Evolutionary conservation across 2,888 invertebrate species (phyloP).

Genomic region (Lobophora halterata): DNA sequence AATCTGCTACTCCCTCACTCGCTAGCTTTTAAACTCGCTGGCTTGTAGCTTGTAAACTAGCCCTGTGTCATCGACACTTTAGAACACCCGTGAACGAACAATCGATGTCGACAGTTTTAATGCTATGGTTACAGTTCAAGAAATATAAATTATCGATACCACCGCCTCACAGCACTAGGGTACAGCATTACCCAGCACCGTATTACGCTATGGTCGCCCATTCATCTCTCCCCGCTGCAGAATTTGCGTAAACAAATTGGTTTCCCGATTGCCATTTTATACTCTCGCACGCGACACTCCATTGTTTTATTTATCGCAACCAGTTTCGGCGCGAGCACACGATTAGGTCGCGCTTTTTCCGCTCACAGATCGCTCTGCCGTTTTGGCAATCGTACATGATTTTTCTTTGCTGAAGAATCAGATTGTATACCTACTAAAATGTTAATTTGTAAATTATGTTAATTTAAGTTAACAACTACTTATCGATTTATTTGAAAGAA

Average conservation of each 20-base stretch:
- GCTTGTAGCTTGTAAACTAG: too few species aligned
- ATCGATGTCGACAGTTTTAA: too few species aligned
- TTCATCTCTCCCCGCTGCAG: conserved; percentile 79
- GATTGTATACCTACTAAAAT: too few species aligned
- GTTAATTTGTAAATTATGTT: too few species aligned
- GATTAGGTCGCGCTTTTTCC: conserved; percentile 78
- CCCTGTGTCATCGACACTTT: too few species aligned
- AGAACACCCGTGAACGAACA: too few species aligned
- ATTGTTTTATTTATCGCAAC: conserved; percentile 80
- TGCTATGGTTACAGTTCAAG: too few species aligned
- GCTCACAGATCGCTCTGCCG: conserved; percentile 68
- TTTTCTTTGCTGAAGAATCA: conserved; percentile 39
- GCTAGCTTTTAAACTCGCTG: too few species aligned
- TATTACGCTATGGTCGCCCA: conserved; percentile 78
- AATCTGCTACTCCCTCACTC: too few species aligned
- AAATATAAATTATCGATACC: too few species aligned
- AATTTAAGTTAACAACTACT: too few species aligned
- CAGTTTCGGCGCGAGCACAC: conserved; percentile 74
- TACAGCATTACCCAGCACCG: conserved; percentile 63
- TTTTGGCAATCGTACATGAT: conserved; percentile 66
- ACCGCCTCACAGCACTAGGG: conserved; percentile 42
- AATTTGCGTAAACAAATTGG: conserved; percentile 82
- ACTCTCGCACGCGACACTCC: conserved; percentile 75
- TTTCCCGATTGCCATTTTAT: conserved; percentile 81
- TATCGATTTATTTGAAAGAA: too few species aligned